Conservation (phyloP, 2,888 invertebrate species). For the Xylota segnis region DNA sequence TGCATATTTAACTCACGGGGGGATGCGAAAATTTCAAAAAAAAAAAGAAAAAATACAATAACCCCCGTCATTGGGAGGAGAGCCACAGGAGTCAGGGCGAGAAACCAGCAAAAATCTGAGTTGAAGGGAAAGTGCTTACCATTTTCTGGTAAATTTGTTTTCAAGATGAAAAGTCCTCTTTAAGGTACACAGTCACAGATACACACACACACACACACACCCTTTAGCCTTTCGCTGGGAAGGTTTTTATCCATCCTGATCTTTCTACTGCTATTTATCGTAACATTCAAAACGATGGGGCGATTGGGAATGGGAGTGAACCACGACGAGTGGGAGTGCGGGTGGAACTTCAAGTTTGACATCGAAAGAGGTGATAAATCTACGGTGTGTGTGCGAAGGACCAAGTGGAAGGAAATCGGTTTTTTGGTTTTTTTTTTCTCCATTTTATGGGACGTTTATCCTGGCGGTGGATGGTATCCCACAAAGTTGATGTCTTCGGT, state of each 20-base stretch:
- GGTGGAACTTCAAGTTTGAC: conserved; percentile 62
- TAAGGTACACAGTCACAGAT: conserved; percentile 32
- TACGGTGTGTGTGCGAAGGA: conserved; percentile 42
- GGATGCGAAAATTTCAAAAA: conserved; percentile 20
- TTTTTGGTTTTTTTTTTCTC: conserved; percentile 41
- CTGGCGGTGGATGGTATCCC: conserved; percentile 45
- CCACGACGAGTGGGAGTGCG: neutral
- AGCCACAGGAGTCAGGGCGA: conserved; percentile 10
- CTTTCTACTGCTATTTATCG: conserved; percentile 70
- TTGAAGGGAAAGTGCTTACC: conserved; percentile 61
- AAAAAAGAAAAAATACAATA: conserved; percentile 49
- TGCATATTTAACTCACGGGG: conserved; percentile 55
- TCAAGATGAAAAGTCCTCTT: conserved; percentile 70
- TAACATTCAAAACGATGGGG: conserved; percentile 62
- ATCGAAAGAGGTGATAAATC: conserved; percentile 75
- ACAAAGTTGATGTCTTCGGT: conserved; percentile 68
- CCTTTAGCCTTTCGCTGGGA: conserved; percentile 3
- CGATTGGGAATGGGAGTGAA: conserved; percentile 32
- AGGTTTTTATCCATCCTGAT: conserved; percentile 57
- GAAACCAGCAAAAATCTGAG: conserved; percentile 4
- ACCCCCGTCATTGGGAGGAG: conserved; percentile 55
- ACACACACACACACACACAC: conserved; percentile 6
- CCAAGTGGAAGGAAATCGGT: conserved; percentile 57
- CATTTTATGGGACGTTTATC: conserved; percentile 24
- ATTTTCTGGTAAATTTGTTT: conserved; percentile 76